phyloP scores from a whole-genome alignment of 2,888 invertebrate genomes.

The Crioceris asparagi region DNA sequence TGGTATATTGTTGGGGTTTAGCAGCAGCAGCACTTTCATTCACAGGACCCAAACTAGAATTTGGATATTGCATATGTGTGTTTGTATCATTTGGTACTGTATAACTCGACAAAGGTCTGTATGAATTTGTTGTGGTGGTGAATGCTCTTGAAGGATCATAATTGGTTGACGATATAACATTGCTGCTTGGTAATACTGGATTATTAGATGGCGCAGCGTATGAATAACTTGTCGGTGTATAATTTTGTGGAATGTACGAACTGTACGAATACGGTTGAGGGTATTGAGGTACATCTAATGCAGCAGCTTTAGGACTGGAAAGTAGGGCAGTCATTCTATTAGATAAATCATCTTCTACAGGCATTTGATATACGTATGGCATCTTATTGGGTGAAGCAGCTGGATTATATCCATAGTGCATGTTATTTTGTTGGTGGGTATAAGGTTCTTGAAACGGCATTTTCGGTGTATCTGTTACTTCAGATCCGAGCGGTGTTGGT shows the following conservation, averaged over 20 bases:
- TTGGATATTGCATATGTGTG: slow-evolving; percentile 17
- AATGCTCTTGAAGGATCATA: slow-evolving; percentile 20
- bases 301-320: slow-evolving; percentile 9
- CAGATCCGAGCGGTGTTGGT: slow-evolving; percentile 64
- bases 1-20: slow-evolving; percentile 9
- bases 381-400: background rate
- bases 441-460: slow-evolving; percentile 23
- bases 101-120: slow-evolving; percentile 22
- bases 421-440: slow-evolving; percentile 5
- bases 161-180: no score
- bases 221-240: slow-evolving; percentile 14
- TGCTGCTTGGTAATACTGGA: no score
- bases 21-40: slow-evolving; percentile 2
- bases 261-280: slow-evolving; percentile 14
- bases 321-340: slow-evolving; percentile 15
- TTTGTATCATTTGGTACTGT: slow-evolving; percentile 10
- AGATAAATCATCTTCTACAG: slow-evolving; percentile 11
- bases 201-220: slow-evolving; percentile 9
- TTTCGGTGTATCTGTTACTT: slow-evolving; percentile 35
- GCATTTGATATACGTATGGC: slow-evolving; percentile 7
- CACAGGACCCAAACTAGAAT: no score
- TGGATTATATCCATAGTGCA: slow-evolving; percentile 10
- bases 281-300: slow-evolving; percentile 6
- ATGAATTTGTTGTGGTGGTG: slow-evolving; percentile 25
- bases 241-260: slow-evolving; percentile 21